Evolutionary conservation across 2,797 vertebrate genomes (phyloP).

Genomic region (Myotis findleyi): DNA sequence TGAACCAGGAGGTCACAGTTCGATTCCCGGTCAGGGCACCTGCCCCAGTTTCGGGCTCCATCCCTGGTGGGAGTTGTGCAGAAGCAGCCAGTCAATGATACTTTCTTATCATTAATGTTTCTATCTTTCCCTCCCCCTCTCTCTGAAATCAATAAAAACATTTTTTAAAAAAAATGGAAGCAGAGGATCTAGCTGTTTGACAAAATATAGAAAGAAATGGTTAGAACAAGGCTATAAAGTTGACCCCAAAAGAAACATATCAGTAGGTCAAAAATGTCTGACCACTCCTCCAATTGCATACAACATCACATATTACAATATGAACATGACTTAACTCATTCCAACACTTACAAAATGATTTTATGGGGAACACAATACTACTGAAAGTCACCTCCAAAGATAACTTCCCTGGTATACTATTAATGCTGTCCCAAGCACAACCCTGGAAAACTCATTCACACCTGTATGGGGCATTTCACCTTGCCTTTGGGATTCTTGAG

Average conservation of each 20-base stretch:
- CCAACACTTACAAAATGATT: background rate
- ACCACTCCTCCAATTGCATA: background rate
- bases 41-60: background rate
- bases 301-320: background rate
- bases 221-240: background rate
- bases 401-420: background rate
- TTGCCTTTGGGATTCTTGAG: background rate
- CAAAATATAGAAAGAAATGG: background rate
- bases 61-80: background rate
- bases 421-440: background rate
- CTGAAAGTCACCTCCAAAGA: background rate
- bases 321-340: background rate
- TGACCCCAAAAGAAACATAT: background rate
- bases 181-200: background rate
- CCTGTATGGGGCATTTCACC: background rate
- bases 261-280: background rate
- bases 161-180: background rate
- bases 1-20: background rate
- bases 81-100: background rate
- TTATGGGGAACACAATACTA: background rate
- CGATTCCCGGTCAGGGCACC: background rate
- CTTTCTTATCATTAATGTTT: background rate
- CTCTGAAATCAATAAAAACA: background rate
- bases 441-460: background rate
- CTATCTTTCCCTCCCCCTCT: background rate